Percentiles rank a stretch among this genome's conserved stretches.
These are phyloP conservation scores for Heliothis subflexa DNA, from an alignment of 1,140 invertebrate species.

Conservation along the genomic window DNA sequence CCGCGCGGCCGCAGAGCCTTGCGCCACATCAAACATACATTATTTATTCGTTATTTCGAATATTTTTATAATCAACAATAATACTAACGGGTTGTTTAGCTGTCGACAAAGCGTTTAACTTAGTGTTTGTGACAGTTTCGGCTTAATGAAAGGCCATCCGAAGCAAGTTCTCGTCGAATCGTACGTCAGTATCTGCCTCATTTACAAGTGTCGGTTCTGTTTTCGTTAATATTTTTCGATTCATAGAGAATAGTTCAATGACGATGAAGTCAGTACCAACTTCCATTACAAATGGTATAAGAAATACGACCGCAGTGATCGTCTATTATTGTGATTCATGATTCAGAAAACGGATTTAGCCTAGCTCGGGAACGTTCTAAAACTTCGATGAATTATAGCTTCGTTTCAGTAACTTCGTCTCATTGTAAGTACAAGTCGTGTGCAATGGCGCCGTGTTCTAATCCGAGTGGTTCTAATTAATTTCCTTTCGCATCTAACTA, in stretches of 20 bases:
- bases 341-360: conserved; percentile 66
- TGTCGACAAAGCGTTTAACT: too few relatives aligned
- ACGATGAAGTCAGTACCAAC: conserved; percentile 24
- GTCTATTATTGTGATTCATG: conserved; percentile 70
- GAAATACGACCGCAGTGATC: conserved; percentile 51
- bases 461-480: conserved; percentile 67
- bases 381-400: conserved; percentile 54
- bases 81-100: neutral
- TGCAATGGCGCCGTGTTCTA: conserved; percentile 30
- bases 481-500: too few relatives aligned
- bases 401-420: conserved; percentile 46
- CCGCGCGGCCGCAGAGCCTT: conserved; percentile 67
- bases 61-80: conserved; percentile 30
- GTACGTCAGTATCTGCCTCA: neutral
- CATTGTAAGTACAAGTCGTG: conserved; percentile 14
- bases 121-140: neutral
- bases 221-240: conserved; percentile 13
- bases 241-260: conserved; percentile 14
- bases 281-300: conserved; percentile 18
- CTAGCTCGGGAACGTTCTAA: conserved; percentile 61
- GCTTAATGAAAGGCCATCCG: too few relatives aligned
- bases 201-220: neutral
- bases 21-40: conserved; percentile 52
- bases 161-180: too few relatives aligned
- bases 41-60: conserved; percentile 23